Percentiles rank a stretch among this genome's conserved stretches.
Conservation (phyloP, 2,888 invertebrate genomes). For the Liposcelis brunnea region DNA sequence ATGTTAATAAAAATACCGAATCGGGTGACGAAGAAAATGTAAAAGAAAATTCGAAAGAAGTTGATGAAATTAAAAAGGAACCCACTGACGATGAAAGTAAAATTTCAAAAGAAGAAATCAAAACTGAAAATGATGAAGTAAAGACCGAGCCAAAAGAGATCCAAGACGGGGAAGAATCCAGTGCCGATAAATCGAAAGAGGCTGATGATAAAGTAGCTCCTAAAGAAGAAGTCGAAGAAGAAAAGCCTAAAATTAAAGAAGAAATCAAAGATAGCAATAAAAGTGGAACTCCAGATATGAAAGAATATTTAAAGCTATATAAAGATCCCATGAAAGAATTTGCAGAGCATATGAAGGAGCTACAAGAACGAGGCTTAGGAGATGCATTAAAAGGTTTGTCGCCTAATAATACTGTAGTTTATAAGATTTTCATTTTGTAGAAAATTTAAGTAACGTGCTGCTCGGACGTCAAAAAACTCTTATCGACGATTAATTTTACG, state of each 20-base stretch:
- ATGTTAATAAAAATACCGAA: constrained; percentile 15
- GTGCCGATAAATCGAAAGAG: no score
- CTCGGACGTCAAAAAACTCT: no score
- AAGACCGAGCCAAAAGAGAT: constrained; percentile 17
- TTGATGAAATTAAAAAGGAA: constrained; percentile 29
- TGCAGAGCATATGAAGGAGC: no score
- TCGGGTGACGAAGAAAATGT: constrained; percentile 15
- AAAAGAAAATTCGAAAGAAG: constrained; percentile 24
- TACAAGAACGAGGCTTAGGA: no score
- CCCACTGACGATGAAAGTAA: constrained; percentile 27
- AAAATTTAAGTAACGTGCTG: no score
- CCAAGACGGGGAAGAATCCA: no score
- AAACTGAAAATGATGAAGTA: constrained; percentile 31
- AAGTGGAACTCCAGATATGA: constrained; percentile 7
- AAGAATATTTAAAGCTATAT: not conserved
- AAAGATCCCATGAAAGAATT: no score
- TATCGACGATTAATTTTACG: no score
- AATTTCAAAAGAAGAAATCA: constrained; percentile 32
- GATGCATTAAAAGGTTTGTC: no score
- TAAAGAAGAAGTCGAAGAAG: constrained; percentile 25
- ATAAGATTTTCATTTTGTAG: no score
- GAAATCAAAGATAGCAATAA: constrained; percentile 27
- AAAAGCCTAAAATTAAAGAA: constrained; percentile 24
- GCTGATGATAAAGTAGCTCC: no score
- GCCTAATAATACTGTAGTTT: no score